phyloP scores from a whole-genome alignment of 2,888 invertebrate species.

The Epicampocera succincta region DNA sequence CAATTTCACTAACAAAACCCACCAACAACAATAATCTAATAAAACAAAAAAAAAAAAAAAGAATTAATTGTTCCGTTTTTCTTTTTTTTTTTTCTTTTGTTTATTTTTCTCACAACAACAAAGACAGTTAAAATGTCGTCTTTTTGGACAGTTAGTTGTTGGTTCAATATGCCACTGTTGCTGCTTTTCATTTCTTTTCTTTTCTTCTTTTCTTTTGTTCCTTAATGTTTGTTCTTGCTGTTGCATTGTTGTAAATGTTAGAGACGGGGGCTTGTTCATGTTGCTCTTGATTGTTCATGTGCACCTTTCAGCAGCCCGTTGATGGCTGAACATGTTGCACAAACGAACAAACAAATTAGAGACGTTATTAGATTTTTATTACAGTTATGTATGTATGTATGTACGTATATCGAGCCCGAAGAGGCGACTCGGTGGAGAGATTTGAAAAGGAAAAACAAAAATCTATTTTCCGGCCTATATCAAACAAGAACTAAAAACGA shows the following conservation, averaged over 20 bases:
- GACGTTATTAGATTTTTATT: background rate
- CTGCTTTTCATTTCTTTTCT: too few relatives aligned
- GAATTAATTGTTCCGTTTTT: constrained; percentile 55
- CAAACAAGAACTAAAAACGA: too few relatives aligned
- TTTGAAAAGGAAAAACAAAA: too few relatives aligned
- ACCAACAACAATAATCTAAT: background rate
- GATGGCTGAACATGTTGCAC: background rate
- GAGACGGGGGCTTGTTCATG: constrained; percentile 29
- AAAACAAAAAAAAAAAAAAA: background rate
- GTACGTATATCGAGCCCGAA: background rate
- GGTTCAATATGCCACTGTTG: constrained; percentile 61
- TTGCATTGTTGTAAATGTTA: constrained; percentile 8
- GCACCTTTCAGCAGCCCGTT: background rate
- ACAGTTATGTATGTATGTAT: background rate
- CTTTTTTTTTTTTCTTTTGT: constrained; percentile 21
- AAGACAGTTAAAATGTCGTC: constrained; percentile 68
- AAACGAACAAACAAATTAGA: background rate
- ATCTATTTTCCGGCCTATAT: too few relatives aligned
- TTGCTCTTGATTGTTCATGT: constrained; percentile 26
- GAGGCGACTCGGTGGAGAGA: too few relatives aligned
- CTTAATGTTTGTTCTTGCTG: constrained; percentile 10
- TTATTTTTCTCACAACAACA: constrained; percentile 12
- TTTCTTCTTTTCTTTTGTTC: constrained; percentile 26
- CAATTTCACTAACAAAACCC: constrained; percentile 50
- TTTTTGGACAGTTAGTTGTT: constrained; percentile 65